Percentiles rank a stretch among this genome's conserved stretches.
phyloP scores from a whole-genome alignment of 2,888 invertebrate genomes.

The Andrena trimmerana region DNA sequence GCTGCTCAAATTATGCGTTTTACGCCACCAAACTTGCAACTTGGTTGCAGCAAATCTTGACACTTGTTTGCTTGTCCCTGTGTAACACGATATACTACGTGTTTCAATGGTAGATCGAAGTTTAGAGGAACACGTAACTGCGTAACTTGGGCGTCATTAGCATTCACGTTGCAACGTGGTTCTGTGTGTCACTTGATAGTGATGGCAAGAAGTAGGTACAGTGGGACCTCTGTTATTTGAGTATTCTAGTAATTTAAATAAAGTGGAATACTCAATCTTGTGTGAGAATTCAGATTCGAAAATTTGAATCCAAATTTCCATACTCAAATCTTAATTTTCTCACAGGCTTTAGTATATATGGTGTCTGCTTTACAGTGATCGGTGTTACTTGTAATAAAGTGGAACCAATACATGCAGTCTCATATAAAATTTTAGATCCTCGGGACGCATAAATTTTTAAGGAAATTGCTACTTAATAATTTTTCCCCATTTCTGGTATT shows the following conservation, averaged over 20 bases:
- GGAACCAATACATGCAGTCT: too few relatives aligned
- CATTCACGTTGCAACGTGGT: neutral
- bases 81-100: neutral
- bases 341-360: too few relatives aligned
- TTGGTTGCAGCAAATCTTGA: neutral
- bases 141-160: slow-evolving; percentile 7
- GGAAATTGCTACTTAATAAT: too few relatives aligned
- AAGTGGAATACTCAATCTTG: neutral
- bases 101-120: neutral
- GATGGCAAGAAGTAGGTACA: neutral
- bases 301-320: too few relatives aligned
- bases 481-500: too few relatives aligned
- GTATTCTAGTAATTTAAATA: neutral
- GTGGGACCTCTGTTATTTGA: neutral
- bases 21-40: neutral
- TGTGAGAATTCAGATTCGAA: too few relatives aligned
- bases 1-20: slow-evolving; percentile 18
- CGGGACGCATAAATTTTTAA: too few relatives aligned
- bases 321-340: too few relatives aligned
- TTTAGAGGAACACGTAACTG: neutral
- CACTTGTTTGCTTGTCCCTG: neutral
- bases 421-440: too few relatives aligned
- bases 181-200: neutral
- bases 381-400: too few relatives aligned
- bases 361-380: too few relatives aligned